A percentile compares a stretch with the other conserved stretches of the same genome.
Evolutionary conservation across 2,113 vertebrate genomes (phyloP).

Genomic region (Saccopteryx bilineata): DNA sequence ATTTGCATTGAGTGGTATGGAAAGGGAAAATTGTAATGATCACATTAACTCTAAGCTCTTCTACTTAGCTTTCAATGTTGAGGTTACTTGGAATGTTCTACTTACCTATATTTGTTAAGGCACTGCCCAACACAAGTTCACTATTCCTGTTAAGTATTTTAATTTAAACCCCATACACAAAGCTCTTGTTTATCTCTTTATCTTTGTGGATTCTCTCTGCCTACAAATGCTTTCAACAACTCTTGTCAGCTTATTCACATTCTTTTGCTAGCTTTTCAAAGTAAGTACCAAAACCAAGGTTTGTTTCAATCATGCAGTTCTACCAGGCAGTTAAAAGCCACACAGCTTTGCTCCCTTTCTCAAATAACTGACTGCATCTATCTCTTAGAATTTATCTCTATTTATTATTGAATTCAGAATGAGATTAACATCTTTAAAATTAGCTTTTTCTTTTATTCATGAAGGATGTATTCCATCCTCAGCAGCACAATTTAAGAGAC

Average conservation of each 20-base stretch:
- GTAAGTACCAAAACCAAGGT: neutral
- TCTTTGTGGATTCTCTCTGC: neutral
- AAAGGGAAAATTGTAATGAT: neutral
- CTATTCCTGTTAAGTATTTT: neutral
- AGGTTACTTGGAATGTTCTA: neutral
- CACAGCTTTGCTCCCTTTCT: neutral
- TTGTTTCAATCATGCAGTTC: neutral
- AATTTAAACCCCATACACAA: neutral
- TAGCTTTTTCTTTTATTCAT: constrained; percentile 27
- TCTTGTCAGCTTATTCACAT: neutral
- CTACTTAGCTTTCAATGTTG: neutral
- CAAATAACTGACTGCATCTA: neutral
- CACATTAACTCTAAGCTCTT: neutral
- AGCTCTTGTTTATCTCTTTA: neutral
- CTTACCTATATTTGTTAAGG: neutral
- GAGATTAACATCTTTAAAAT: constrained; percentile 36
- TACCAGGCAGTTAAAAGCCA: neutral
- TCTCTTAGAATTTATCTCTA: neutral
- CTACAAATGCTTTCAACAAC: neutral
- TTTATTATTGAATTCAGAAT: neutral
- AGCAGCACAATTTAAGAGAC: neutral
- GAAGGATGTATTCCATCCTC: neutral
- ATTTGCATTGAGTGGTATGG: neutral
- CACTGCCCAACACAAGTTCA: neutral
- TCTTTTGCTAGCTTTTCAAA: neutral